These are phyloP conservation scores for Metalampra italica DNA, from an alignment of 2,888 invertebrate species.

Conservation along the genomic window DNA sequence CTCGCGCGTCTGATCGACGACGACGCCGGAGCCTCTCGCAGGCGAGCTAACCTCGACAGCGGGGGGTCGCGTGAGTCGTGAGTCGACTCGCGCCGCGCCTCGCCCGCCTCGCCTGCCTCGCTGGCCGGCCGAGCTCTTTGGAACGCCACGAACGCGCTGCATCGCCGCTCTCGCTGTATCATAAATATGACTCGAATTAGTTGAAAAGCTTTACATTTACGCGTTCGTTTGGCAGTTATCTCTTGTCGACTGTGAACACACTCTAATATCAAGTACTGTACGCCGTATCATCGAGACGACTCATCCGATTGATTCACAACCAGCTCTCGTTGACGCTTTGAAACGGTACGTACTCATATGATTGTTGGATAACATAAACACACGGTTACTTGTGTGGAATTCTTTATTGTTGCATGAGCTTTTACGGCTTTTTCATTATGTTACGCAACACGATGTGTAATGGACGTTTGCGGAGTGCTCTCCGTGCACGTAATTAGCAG, in stretches of 20 bases:
- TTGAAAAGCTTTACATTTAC: conserved; percentile 56
- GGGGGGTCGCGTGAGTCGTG: conserved; percentile 69
- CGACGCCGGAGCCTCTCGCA: conserved; percentile 69
- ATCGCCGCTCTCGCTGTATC: conserved; percentile 41
- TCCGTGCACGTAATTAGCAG: conserved; percentile 15
- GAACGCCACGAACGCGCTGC: conserved; percentile 53
- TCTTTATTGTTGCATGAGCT: conserved; percentile 19
- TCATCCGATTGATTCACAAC: conserved; percentile 52
- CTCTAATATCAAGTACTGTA: conserved; percentile 47
- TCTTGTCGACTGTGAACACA: conserved; percentile 43
- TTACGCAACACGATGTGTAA: conserved; percentile 20
- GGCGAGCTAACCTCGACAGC: conserved; percentile 71
- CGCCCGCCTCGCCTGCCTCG: too few relatives aligned
- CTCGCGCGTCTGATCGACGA: conserved; percentile 65
- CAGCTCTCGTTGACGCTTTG: conserved; percentile 43
- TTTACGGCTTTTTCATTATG: conserved; percentile 23
- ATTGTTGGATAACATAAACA: conserved; percentile 22
- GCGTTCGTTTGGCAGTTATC: conserved; percentile 51
- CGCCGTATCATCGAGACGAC: conserved; percentile 46
- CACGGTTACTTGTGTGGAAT: conserved; percentile 5
- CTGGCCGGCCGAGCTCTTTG: conserved; percentile 41
- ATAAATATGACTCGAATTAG: conserved; percentile 53
- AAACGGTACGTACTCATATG: conserved; percentile 57
- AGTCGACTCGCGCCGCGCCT: conserved; percentile 17
- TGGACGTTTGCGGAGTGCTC: conserved; percentile 17